Evolutionary conservation across 2,797 vertebrate species (phyloP).

Genomic region (Sebastes steindachneri): DNA sequence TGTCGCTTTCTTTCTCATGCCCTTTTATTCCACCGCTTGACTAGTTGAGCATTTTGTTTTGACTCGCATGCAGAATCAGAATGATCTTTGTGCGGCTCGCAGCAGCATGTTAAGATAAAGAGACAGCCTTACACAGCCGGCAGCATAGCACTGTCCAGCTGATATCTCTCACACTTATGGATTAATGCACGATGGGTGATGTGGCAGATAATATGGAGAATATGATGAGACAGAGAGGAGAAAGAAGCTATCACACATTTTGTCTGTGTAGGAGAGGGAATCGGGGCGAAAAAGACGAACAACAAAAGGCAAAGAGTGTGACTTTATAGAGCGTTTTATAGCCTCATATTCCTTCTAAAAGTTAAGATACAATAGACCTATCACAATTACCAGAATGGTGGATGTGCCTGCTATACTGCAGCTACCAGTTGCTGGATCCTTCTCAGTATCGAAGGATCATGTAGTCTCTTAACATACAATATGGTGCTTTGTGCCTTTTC

Average conservation of each 20-base stretch:
- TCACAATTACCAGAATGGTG: neutral
- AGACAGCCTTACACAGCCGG: conserved; percentile 9
- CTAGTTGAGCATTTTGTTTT: conserved; percentile 3
- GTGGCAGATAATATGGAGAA: neutral
- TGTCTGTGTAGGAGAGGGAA: neutral
- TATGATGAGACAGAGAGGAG: conserved; percentile 7
- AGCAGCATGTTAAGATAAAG: conserved; percentile 21
- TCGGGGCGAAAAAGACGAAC: neutral
- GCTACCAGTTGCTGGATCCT: neutral
- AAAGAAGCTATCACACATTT: neutral
- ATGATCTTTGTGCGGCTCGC: conserved; percentile 19
- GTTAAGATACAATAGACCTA: neutral
- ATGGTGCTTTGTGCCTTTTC: neutral
- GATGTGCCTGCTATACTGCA: neutral
- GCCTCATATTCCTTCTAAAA: neutral
- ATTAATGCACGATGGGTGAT: conserved; percentile 27
- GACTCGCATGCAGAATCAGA: conserved; percentile 5
- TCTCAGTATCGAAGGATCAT: neutral
- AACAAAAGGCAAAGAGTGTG: neutral
- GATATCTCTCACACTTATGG: conserved; percentile 31
- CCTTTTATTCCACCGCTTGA: conserved; percentile 3
- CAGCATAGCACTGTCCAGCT: conserved; percentile 28
- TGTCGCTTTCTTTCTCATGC: neutral
- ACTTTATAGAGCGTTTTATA: neutral
- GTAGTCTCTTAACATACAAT: neutral